Evolutionary conservation across 2,797 vertebrate genomes (phyloP).

Genomic region (Pipistrellus pygmaeus): DNA sequence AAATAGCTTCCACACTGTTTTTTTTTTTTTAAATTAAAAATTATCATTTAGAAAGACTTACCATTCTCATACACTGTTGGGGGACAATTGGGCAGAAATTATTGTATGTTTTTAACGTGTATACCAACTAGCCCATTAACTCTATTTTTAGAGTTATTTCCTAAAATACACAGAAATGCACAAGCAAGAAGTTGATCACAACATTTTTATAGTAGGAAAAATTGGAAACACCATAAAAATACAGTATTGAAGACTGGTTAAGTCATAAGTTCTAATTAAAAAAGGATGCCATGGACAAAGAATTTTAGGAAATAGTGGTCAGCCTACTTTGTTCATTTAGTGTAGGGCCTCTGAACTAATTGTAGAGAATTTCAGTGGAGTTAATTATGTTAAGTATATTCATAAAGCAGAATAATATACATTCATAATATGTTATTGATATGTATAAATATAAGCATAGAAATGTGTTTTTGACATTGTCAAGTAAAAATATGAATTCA

Average conservation of each 20-base stretch:
- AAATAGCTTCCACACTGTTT: neutral
- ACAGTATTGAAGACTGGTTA: neutral
- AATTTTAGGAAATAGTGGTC: neutral
- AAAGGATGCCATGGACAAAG: neutral
- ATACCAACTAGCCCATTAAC: neutral
- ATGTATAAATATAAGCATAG: neutral
- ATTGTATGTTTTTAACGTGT: neutral
- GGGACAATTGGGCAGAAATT: neutral
- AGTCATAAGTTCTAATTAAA: slow-evolving; percentile 39
- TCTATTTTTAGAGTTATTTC: slow-evolving; percentile 46
- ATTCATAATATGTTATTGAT: neutral
- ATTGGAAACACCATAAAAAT: slow-evolving; percentile 12
- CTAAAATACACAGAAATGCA: neutral
- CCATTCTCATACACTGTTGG: neutral
- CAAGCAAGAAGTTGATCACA: neutral
- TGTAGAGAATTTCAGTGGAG: neutral
- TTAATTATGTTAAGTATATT: neutral
- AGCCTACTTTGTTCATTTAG: neutral
- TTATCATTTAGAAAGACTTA: neutral
- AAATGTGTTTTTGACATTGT: neutral
- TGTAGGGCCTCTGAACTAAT: neutral
- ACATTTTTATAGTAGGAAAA: slow-evolving; percentile 43
- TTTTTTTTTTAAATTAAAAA: slow-evolving; percentile 62
- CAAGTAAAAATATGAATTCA: neutral
- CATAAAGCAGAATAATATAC: neutral